These are phyloP conservation scores for Aquatica leii DNA, from an alignment of 2,888 invertebrate species.

Conservation along the genomic window DNA sequence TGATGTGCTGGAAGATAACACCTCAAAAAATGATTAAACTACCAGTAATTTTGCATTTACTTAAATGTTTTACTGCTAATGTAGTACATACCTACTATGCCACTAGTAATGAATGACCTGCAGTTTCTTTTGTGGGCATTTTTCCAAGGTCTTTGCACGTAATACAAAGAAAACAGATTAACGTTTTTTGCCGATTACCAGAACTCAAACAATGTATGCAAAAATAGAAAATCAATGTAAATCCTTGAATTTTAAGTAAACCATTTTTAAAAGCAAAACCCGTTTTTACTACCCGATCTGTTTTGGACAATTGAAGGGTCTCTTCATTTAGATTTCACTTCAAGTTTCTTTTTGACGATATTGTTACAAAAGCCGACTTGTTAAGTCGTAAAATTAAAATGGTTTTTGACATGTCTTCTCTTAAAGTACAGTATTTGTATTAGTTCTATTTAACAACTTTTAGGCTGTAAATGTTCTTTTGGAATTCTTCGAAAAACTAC, in stretches of 20 bases:
- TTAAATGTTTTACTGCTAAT: too few species aligned
- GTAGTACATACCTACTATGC: too few species aligned
- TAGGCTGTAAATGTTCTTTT: slow-evolving; percentile 23
- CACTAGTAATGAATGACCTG: too few species aligned
- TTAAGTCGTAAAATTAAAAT: slow-evolving; percentile 24
- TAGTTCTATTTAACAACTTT: slow-evolving; percentile 19
- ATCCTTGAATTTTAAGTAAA: slow-evolving; percentile 7
- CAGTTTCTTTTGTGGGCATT: too few species aligned
- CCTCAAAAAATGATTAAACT: too few species aligned
- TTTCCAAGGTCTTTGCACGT: too few species aligned
- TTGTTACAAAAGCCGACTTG: slow-evolving; percentile 6
- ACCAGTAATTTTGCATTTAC: too few species aligned
- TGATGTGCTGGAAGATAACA: too few species aligned
- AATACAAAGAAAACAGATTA: too few species aligned
- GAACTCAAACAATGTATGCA: not conserved
- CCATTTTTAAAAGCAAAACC: slow-evolving; percentile 9
- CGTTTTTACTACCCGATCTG: not conserved
- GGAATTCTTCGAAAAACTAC: slow-evolving; percentile 25
- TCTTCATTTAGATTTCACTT: slow-evolving; percentile 7
- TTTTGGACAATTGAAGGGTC: slow-evolving; percentile 16
- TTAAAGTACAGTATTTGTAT: slow-evolving; percentile 26
- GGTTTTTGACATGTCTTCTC: not conserved
- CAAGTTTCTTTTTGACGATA: not conserved
- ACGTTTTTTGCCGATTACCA: not conserved
- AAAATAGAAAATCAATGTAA: slow-evolving; percentile 2